Evolutionary conservation across 2,797 vertebrate genomes (phyloP), one percentile per base, ranked within the genome.

Genomic region (Taenioides sp.): DNA sequence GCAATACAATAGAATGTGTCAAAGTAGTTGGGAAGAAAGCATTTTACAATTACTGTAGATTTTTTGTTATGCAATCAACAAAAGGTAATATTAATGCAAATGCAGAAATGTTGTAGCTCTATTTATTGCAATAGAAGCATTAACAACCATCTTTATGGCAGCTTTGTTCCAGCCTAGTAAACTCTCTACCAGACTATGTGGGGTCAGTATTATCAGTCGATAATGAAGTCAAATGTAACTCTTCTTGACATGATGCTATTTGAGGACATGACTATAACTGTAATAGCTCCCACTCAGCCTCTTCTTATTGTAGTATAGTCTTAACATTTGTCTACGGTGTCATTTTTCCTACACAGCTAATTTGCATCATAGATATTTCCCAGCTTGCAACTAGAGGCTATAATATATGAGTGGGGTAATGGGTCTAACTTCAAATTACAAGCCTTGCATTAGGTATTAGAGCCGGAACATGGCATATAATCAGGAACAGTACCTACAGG

Each of bases 261-360:
- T 52, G 70, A 69, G 64, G 75, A 77, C 84, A 73, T 74, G 11
- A 75, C 73, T 63, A 66, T 66, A 71, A 65, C 64, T 20, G 23
- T 52, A 27, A 14, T 74, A 70, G 40, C 63, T 74, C 71, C 72
- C 52, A 23, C 52, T 77, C 31, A 28, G 63, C 69, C 70, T 31
- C 69, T 67, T 63, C 37, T 78, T 60, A 77, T 70, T 72, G 23
- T 58, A 25, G 55, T 28, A 57, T 34, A 52, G 61, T 49, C 60
- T 50, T 34, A 1, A 20, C 40, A 4, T 70, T 65, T 58, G 11
- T 52, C 7, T 72, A 23, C 66, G 47, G 37, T 78, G 66, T 70
- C 31, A 67, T 71, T 61, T 75, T 80, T 80, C 79, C 14, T 54
- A n/a, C 40, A 27, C 78, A 73, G 65, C 70, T 72, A 40, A 67